Percentiles rank a stretch among this genome's conserved stretches.
These are phyloP conservation scores for Phengaris arion DNA, from an alignment of 2,888 invertebrate species.

Conservation along the genomic window DNA sequence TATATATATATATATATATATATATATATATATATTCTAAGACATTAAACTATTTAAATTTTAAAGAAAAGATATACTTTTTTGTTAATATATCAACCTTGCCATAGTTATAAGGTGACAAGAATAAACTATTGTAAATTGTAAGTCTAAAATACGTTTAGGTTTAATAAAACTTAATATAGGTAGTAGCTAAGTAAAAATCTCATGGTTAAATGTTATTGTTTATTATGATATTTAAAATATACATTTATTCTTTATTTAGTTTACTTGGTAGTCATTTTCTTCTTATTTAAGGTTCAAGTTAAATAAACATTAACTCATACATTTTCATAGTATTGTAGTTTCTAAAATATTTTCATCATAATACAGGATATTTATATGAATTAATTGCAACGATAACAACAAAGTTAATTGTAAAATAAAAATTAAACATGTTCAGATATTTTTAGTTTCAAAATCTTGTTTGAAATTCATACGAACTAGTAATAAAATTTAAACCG, in stretches of 20 bases:
- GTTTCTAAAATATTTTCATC: too few species aligned
- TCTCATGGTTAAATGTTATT: not conserved
- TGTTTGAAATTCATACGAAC: too few species aligned
- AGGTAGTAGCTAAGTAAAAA: not conserved
- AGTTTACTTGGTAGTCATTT: too few species aligned
- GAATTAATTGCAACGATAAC: too few species aligned
- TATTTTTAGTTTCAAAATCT: too few species aligned
- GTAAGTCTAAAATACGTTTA: not conserved
- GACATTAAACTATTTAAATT: not conserved
- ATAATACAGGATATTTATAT: too few species aligned
- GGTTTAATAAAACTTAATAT: not conserved
- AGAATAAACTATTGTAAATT: not conserved
- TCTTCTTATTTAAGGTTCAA: not conserved
- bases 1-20: constrained; percentile 21
- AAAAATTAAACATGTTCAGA: too few species aligned
- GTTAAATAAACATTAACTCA: not conserved
- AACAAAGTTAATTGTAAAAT: too few species aligned
- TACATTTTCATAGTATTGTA: not conserved
- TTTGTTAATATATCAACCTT: not conserved
- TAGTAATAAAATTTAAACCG: not conserved
- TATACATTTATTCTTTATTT: not conserved
- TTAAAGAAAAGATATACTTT: not conserved
- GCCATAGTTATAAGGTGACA: constrained; percentile 5
- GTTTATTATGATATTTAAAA: not conserved
- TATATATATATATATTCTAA: constrained; percentile 3